Base-by-base conservation (phyloP, 2,113 vertebrate genomes). In the Tychaedon coryphoeus region DNA sequence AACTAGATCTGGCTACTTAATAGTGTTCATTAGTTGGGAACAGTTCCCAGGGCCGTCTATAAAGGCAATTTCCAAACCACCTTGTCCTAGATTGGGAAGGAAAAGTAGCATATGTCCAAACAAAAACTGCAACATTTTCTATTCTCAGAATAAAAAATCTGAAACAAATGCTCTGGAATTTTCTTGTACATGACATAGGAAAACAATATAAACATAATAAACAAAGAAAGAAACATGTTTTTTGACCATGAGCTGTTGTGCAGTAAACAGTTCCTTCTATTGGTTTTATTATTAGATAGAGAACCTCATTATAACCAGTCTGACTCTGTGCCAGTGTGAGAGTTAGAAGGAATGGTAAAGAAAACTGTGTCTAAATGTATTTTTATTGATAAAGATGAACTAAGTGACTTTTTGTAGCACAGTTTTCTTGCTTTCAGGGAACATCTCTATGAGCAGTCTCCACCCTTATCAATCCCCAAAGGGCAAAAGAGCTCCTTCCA, bases 1-100 rank as follows among this genome's bases (percentile, higher is more conserved):
- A 92, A 86, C 80, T 89, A 87, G 76, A 54, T 91, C 70, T 90
- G 80, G 84, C 34, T 85, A 85, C 42, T 82, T 91, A 82, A 82
- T 47, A 72, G 50, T 36, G 48, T 87, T 92, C 77, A 66, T 92
- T 94, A 93, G 4, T 26, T 73, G 57, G 70, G 50, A 94, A 70
- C 45, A 61, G 58, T 85, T 95, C 84, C 86, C 84, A 82, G 54
- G 54, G 54, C 45, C 5, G 1, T 61, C 62, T 73, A 20, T 77
- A 75, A 87, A 42, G 31, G 73, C n/a, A 29, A 36, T 79, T 90
- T 95, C 58, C 58, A 85, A 92, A 54, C 19, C 71, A 86, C 50
- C n/a, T 86, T 88, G 78, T 65, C 66, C 67, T 62, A 87, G 24
- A 56, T n/a, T 50, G 8, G 47, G 42, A 91, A 81, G 23, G 19